phyloP scores from a whole-genome alignment of 2,888 invertebrate genomes.

The Apeira syringaria region DNA sequence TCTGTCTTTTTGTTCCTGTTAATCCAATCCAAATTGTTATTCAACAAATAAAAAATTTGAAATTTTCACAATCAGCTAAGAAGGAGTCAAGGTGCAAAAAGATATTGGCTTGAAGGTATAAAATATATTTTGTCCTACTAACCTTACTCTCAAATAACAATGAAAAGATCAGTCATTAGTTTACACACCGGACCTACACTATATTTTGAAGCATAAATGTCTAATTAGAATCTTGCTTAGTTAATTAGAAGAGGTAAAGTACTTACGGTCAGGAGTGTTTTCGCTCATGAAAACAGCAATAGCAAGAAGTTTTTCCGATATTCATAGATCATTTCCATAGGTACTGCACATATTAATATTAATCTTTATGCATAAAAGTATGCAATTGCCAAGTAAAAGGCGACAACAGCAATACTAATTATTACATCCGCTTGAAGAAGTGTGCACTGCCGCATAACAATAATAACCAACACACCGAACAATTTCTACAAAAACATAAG shows the following conservation, averaged over 20 bases:
- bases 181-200: too few relatives aligned
- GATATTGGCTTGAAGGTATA: too few relatives aligned
- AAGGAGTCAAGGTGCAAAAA: too few relatives aligned
- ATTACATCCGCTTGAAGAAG: constrained; percentile 9
- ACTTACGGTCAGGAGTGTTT: constrained; percentile 20
- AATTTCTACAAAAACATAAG: constrained; percentile 18
- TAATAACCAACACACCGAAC: constrained; percentile 22
- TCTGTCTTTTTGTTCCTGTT: too few relatives aligned
- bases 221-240: constrained; percentile 8
- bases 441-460: constrained; percentile 22
- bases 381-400: constrained; percentile 20
- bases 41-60: too few relatives aligned
- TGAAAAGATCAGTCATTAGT: too few relatives aligned
- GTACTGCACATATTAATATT: constrained; percentile 6
- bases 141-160: too few relatives aligned
- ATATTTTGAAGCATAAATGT: too few relatives aligned
- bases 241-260: neutral
- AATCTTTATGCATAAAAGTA: constrained; percentile 12
- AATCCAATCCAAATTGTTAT: too few relatives aligned
- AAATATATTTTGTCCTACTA: too few relatives aligned
- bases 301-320: constrained; percentile 4
- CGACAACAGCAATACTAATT: constrained; percentile 17
- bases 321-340: too few relatives aligned
- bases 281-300: constrained; percentile 24
- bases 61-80: too few relatives aligned